Evolutionary conservation across 2,888 invertebrate genomes (phyloP), one percentile per base, ranked within the genome.

Genomic region (Folsomia candida): DNA sequence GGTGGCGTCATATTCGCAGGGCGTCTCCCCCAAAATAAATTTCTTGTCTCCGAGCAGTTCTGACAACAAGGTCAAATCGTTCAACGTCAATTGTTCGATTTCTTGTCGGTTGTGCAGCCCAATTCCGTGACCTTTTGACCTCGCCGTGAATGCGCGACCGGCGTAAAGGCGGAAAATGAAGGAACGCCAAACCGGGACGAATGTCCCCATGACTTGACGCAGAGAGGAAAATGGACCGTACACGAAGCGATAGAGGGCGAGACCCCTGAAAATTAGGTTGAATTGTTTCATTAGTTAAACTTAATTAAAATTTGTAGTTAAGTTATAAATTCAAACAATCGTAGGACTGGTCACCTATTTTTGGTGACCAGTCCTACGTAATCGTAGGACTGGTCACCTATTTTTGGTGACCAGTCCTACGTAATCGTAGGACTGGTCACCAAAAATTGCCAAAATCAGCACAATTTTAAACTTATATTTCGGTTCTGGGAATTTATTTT

Each of bases 1-100:
- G 0, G 83, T 80, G 77, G 82, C 83, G 75, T 84, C 84, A 2
- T 72, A 66, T 62, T 76, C 76, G 37, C 65, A 72, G 9, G 74
- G 73, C 18, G 74, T 73, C 37, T 73, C 81, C 76, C 78, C 78
- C 6, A 78, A 58, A 2, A 77, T 22, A 60, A 73, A 76, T 26
- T 69, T 68, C 18, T 72, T 76, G n/a, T 75, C 72, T 28, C 78
- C 80, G 0, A 80, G 37, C 51, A 77, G 47, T 4, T 54, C 20
- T 1, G 80, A 78, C 2, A 75, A 27, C 4, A 74, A 72, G 25
- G 68, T 26, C 9, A 80, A 37, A 24, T 72, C 70, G 2, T 73
- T 67, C n/a, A 61, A 51, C 67, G 74, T 78, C 54, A 79, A 64
- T 22, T 71, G 58, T 22, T 67, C 26, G 0, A 80, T 68, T 61